These are phyloP conservation scores for Planiliza haematocheilus DNA, from an alignment of 2,113 vertebrate species.

Conservation along the genomic window DNA sequence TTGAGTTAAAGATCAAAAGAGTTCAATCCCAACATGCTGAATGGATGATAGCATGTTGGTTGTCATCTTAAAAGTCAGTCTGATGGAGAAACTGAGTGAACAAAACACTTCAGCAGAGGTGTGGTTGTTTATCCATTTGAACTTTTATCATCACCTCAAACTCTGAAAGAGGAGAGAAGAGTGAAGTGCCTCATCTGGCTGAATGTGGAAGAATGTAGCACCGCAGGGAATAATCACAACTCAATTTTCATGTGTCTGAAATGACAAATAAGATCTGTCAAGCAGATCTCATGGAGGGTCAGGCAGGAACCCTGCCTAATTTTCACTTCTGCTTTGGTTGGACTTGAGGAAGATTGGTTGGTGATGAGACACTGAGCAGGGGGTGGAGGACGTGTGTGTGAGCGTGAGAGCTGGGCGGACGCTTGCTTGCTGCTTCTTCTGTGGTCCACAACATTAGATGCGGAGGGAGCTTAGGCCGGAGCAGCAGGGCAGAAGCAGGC, in stretches of 20 bases:
- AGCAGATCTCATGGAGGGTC: background rate
- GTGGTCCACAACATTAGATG: conserved; percentile 41
- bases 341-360: conserved; percentile 33
- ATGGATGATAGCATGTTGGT: no score
- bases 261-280: conserved; percentile 22
- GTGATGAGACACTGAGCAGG: conserved; percentile 10
- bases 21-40: no score
- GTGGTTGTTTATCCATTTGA: background rate
- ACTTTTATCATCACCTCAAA: conserved; percentile 1
- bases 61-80: no score
- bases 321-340: conserved; percentile 16
- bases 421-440: background rate
- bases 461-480: conserved; percentile 48
- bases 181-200: background rate
- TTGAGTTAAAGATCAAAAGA: no score
- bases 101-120: background rate
- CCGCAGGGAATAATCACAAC: conserved; percentile 8
- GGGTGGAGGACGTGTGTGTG: background rate
- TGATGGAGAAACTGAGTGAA: conserved; percentile 3
- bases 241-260: conserved; percentile 20
- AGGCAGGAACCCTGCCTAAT: conserved; percentile 17
- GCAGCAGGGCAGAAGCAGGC: conserved; percentile 72
- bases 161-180: background rate
- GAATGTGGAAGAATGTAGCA: background rate
- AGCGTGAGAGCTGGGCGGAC: background rate